Percentiles rank a stretch among this genome's conserved stretches.
Conservation (phyloP, 1,140 invertebrate genomes). For the Sminthurides bifidus region DNA sequence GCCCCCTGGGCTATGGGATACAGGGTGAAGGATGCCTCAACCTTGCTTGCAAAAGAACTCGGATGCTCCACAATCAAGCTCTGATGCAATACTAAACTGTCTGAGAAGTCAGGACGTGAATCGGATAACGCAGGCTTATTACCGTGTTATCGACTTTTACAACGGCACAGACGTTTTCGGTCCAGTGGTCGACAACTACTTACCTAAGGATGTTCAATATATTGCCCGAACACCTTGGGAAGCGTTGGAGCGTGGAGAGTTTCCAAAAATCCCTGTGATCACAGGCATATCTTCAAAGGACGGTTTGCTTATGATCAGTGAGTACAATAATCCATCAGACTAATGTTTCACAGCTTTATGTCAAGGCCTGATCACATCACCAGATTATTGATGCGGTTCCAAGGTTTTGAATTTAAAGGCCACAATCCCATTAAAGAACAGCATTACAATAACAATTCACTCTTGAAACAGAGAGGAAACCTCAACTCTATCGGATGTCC, state of each 20-base stretch:
- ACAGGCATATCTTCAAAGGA: constrained; percentile 31
- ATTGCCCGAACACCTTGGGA: constrained; percentile 29
- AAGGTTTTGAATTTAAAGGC: not conserved
- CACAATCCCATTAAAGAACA: not conserved
- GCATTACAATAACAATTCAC: not conserved
- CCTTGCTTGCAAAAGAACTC: constrained; percentile 23
- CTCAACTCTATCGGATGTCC: constrained; percentile 27
- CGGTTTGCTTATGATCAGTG: constrained; percentile 30
- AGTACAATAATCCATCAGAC: too few relatives aligned
- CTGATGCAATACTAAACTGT: constrained; percentile 27
- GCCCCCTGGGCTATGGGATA: constrained; percentile 32
- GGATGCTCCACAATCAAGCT: constrained; percentile 22
- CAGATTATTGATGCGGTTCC: not conserved
- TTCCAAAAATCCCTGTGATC: constrained; percentile 31
- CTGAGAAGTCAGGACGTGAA: constrained; percentile 26
- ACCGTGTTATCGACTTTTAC: constrained; percentile 23
- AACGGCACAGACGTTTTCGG: constrained; percentile 32
- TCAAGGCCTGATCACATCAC: too few relatives aligned
- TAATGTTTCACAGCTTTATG: too few relatives aligned
- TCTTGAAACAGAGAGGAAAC: constrained; percentile 19
- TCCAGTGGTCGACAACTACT: constrained; percentile 28
- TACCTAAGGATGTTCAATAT: constrained; percentile 27
- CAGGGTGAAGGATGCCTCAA: constrained; percentile 26
- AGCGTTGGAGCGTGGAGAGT: constrained; percentile 29
- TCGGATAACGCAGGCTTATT: constrained; percentile 28